phyloP scores from a whole-genome alignment of 1,140 invertebrate species.

The Diorhabda elongata region DNA sequence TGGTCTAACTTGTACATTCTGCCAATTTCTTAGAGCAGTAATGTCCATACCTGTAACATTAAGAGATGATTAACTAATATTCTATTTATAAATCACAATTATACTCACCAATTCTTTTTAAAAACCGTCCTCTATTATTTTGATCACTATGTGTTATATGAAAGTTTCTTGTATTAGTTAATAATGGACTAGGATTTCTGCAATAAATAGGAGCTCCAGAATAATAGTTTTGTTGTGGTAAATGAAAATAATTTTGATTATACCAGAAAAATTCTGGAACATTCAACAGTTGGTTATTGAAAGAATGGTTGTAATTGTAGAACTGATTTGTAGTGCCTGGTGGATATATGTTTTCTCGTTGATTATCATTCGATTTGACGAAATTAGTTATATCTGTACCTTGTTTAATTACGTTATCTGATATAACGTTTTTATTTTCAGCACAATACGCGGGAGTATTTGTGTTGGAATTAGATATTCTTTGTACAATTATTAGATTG shows the following conservation, averaged over 20 bases:
- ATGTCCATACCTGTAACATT: conserved; percentile 6
- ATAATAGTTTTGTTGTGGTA: too few species aligned
- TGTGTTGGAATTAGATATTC: background rate
- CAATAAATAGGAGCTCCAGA: background rate
- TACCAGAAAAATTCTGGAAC: too few species aligned
- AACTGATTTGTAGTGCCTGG: background rate
- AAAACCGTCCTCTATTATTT: background rate
- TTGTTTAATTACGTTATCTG: background rate
- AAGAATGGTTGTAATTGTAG: background rate
- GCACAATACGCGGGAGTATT: background rate
- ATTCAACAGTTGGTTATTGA: too few species aligned
- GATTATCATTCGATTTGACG: background rate
- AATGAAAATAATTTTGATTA: too few species aligned
- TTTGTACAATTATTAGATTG: background rate
- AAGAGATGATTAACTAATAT: background rate
- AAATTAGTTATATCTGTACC: background rate
- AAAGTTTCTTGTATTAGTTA: background rate
- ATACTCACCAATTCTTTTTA: background rate
- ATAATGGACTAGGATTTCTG: background rate
- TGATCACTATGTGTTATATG: background rate
- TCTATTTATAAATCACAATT: background rate
- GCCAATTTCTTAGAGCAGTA: conserved; percentile 12
- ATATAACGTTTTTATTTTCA: background rate
- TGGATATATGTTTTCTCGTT: background rate
- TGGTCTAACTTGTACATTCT: conserved; percentile 4